Conservation (phyloP, 37 sponge, comb jelly and placozoan species). For the Oscarella lobularis region DNA sequence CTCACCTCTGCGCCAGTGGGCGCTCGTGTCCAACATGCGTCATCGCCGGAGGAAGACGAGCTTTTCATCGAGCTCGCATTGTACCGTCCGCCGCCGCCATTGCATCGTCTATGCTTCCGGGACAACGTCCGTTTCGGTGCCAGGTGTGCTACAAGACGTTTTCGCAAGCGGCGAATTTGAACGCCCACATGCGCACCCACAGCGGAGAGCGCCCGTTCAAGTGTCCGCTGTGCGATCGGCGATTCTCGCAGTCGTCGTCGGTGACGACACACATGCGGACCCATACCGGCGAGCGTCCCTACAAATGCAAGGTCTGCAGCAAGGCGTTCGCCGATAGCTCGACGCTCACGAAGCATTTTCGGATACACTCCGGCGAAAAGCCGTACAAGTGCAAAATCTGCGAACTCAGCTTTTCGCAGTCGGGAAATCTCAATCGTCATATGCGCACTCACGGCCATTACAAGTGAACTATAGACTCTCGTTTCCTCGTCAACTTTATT, state of each 20-base stretch:
- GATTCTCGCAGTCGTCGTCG: conserved; percentile 83
- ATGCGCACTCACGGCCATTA: conserved; percentile 75
- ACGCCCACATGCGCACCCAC: conserved; percentile 88
- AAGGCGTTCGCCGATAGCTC: conserved; percentile 84
- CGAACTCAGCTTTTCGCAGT: conserved; percentile 69
- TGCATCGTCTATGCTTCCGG: conserved; percentile 55
- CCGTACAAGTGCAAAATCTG: conserved; percentile 89
- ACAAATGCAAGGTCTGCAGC: conserved; percentile 66
- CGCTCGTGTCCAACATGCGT: conserved; percentile 45
- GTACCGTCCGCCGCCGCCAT: too few species aligned
- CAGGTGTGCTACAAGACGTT: conserved; percentile 75
- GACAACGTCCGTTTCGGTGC: conserved; percentile 88
- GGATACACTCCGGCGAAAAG: conserved; percentile 77
- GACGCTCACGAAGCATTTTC: conserved; percentile 74
- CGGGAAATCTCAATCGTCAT: conserved; percentile 80
- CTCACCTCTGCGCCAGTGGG: neutral
- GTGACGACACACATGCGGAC: conserved; percentile 88
- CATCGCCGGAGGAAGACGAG: too few species aligned
- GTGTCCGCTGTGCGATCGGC: conserved; percentile 64
- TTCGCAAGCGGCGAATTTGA: conserved; percentile 90
- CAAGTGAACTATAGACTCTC: neutral
- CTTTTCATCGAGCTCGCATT: conserved; percentile 42
- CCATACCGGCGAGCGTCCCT: conserved; percentile 87
- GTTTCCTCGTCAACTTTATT: neutral
- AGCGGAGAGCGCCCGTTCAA: conserved; percentile 93